Percentiles rank a stretch among this genome's conserved stretches.
phyloP scores from a whole-genome alignment of 2,113 vertebrate species.

The Boleophthalmus pectinirostris region DNA sequence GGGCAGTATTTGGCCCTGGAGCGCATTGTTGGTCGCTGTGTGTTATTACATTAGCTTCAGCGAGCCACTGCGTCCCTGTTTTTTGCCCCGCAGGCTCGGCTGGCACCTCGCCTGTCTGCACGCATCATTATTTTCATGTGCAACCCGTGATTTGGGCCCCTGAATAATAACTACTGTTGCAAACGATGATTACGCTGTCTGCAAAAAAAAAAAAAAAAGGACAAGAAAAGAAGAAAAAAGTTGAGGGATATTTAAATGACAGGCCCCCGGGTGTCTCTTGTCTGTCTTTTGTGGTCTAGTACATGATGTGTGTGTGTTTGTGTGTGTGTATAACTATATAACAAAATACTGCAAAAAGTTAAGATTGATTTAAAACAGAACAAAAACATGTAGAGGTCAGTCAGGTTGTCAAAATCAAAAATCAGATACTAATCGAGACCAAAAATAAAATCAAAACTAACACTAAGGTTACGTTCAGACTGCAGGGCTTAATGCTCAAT shows the following conservation, averaged over 20 bases:
- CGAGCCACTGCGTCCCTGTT: constrained; percentile 19
- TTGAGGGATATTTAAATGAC: constrained; percentile 20
- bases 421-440: too few relatives aligned
- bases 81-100: constrained; percentile 22
- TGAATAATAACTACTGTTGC: constrained; percentile 29
- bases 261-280: not conserved
- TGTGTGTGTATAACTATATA: not conserved
- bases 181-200: constrained; percentile 15
- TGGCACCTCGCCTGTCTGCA: constrained; percentile 13
- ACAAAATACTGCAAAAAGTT: too few relatives aligned
- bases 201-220: too few relatives aligned
- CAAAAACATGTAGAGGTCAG: too few relatives aligned
- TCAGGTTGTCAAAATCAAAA: too few relatives aligned
- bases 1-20: not conserved
- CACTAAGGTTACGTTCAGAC: too few relatives aligned
- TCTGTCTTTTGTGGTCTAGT: constrained; percentile 4
- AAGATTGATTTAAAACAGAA: too few relatives aligned
- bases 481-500: too few relatives aligned
- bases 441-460: too few relatives aligned
- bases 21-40: not conserved
- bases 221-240: too few relatives aligned
- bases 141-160: constrained; percentile 12
- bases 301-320: not conserved
- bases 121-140: constrained; percentile 39
- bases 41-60: constrained; percentile 6